Percentiles rank a stretch among this genome's conserved stretches.
Conservation (phyloP, 2,888 invertebrate species). For the Euclidia mi region DNA sequence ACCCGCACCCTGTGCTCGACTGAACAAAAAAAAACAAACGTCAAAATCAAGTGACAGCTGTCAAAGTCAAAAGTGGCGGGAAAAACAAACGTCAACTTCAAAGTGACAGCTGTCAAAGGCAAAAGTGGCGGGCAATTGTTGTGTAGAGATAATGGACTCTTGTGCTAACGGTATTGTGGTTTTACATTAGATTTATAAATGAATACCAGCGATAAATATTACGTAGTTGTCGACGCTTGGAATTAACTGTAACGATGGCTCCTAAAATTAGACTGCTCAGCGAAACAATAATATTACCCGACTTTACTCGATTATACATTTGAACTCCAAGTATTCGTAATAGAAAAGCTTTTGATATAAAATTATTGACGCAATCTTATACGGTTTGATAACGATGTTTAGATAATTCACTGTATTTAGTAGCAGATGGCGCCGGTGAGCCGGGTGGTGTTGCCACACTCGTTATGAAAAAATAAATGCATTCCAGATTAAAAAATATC, state of each 20-base stretch:
- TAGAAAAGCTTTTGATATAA: conserved; percentile 65
- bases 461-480: conserved; percentile 74
- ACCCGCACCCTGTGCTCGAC: conserved; percentile 70
- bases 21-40: conserved; percentile 48
- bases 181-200: conserved; percentile 29
- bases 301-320: conserved; percentile 50
- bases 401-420: conserved; percentile 46
- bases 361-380: conserved; percentile 44
- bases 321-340: conserved; percentile 53
- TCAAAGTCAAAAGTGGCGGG: background rate
- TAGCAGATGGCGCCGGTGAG: conserved; percentile 57
- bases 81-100: conserved; percentile 23
- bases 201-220: conserved; percentile 51
- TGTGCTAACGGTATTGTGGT: conserved; percentile 42
- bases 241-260: conserved; percentile 61
- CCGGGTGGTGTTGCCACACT: conserved; percentile 51
- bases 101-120: conserved; percentile 33
- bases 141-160: conserved; percentile 50
- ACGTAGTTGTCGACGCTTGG: conserved; percentile 53
- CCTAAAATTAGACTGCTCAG: conserved; percentile 67
- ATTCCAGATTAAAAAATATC: conserved; percentile 74
- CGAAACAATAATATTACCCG: conserved; percentile 45
- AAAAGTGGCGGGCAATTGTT: conserved; percentile 36
- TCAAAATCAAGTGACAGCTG: conserved; percentile 6
- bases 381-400: conserved; percentile 45